Evolutionary conservation across 2,888 invertebrate species (phyloP), one percentile per base, ranked within the genome.

Genomic region (Leuctra nigra): DNA sequence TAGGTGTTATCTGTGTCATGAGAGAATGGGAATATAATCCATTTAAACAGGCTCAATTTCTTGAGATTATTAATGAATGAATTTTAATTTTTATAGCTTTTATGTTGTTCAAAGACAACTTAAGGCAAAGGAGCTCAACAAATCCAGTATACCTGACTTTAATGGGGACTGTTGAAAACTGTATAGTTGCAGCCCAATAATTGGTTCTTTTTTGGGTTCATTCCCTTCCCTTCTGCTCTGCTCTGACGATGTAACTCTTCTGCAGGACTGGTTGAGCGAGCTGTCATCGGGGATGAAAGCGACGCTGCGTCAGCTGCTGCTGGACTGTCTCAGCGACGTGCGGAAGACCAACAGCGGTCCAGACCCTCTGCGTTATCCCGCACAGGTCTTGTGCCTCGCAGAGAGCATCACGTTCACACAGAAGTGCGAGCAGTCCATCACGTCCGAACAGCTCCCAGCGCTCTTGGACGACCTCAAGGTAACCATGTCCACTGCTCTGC

Each of bases 351-450:
- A 70, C 4, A 47, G 56, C 22, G 63, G 69, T n/a, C 69, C 73
- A 61, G 87, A 80, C 77, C 87, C 79, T 65, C 72, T 70, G 13
- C 78, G 77, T 64, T 86, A 79, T 68, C 86, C 86, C 46, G 84
- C 82, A 1, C 87, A 95, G 79, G 84, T 95, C 63, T 75, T 96
- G 38, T 91, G 92, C 69, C 76, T 95, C 47, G 83, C 87, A 2
- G 90, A 93, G 67, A 86, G 85, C 66, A 84, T 97, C 54, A 78
- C 83, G 54, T 97, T 96, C 71, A 91, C 93, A 1, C 82, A 83
- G 61, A 83, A 85, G 68, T 83, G 87, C 62, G 96, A 97, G 72
- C 83, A 82, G 65, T 86, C 91, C 2, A 86, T 96, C 62, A 70
- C 73, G 6, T 76, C 79, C 52, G 83, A 84, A 72, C 77, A 79